Evolutionary conservation across 2,888 invertebrate genomes (phyloP).

Genomic region (Mesochorus sp.): DNA sequence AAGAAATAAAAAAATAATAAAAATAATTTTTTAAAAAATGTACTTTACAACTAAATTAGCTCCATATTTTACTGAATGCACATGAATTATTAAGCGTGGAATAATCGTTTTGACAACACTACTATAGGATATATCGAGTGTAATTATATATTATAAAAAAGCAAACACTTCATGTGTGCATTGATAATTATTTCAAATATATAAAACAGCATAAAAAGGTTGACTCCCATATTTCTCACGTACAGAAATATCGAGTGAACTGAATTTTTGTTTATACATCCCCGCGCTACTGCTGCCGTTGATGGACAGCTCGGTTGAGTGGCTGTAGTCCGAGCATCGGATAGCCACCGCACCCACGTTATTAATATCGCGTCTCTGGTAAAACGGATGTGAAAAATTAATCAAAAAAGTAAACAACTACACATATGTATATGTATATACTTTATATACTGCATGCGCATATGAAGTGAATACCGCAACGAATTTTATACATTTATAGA

Average conservation of each 20-base stretch:
- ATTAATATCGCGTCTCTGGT: slow-evolving; percentile 42
- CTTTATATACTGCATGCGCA: no score
- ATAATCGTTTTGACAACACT: not conserved
- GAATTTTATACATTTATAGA: not conserved
- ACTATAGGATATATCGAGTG: not conserved
- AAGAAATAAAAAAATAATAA: no score
- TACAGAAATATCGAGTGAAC: not conserved
- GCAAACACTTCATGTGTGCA: not conserved
- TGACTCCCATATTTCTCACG: not conserved
- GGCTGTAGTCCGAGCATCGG: slow-evolving; percentile 13
- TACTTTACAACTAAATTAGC: no score
- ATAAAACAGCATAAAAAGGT: not conserved
- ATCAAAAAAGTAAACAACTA: slow-evolving; percentile 40
- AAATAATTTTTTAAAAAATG: no score
- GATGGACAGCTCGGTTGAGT: slow-evolving; percentile 53
- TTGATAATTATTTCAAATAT: not conserved
- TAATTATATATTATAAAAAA: not conserved
- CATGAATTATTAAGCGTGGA: not conserved
- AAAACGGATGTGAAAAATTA: slow-evolving; percentile 47
- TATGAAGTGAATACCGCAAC: no score
- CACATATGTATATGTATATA: not conserved
- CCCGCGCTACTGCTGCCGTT: slow-evolving; percentile 5
- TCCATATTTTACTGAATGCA: not conserved
- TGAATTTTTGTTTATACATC: slow-evolving; percentile 9
- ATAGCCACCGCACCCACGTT: not conserved